These are phyloP conservation scores for Dasypus novemcinctus DNA, from an alignment of 2,113 vertebrate species.

Conservation along the genomic window DNA sequence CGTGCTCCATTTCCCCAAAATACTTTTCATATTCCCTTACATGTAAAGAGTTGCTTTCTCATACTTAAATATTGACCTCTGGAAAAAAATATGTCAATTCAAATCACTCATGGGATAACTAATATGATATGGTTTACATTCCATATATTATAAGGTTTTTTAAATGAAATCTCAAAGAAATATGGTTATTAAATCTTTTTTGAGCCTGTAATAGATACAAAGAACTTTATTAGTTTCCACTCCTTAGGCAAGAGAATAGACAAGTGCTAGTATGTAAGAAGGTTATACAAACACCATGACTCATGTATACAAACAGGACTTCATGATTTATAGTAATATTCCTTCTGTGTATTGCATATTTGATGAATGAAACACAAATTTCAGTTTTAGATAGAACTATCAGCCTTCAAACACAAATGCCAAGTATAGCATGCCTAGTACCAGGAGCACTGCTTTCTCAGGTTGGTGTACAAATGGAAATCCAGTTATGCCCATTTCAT, in stretches of 20 bases:
- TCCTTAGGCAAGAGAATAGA: rapidly evolving
- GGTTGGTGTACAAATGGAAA: no score
- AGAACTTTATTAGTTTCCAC: not conserved
- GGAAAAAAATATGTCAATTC: not conserved
- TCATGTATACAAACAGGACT: no score
- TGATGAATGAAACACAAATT: no score
- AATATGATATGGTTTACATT: not conserved
- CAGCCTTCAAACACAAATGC: no score
- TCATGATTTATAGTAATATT: no score
- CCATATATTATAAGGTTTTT: not conserved
- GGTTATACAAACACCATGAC: not conserved
- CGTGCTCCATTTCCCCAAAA: not conserved
- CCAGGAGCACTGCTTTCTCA: no score
- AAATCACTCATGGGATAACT: not conserved
- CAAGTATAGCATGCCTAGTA: no score
- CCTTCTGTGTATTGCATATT: no score
- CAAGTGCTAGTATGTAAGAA: not conserved
- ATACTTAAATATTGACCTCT: not conserved
- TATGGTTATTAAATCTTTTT: not conserved
- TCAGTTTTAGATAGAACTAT: no score
- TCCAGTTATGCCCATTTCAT: no score
- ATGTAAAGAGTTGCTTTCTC: not conserved
- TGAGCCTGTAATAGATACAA: not conserved
- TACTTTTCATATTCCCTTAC: not conserved
- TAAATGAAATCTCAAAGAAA: not conserved